phyloP scores from a whole-genome alignment of 2,888 invertebrate species.

The Drosophila tripunctata region DNA sequence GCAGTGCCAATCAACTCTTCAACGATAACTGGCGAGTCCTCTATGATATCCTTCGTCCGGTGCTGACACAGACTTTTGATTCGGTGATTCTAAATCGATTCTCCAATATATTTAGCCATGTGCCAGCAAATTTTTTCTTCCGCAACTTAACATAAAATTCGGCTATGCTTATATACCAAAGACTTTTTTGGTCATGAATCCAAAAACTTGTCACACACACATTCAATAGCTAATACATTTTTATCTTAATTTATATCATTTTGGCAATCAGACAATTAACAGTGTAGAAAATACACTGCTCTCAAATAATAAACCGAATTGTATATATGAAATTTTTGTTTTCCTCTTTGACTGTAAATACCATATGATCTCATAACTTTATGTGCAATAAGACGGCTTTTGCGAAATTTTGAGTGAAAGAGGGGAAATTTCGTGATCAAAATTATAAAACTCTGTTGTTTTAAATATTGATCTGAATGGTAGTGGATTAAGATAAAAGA shows the following conservation, averaged over 20 bases:
- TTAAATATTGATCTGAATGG: too few species aligned
- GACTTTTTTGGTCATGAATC: not conserved
- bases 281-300: not conserved
- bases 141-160: too few species aligned
- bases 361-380: too few species aligned
- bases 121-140: constrained; percentile 88
- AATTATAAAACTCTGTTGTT: too few species aligned
- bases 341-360: too few species aligned
- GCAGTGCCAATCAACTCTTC: constrained; percentile 88
- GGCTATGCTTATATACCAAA: not conserved
- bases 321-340: too few species aligned
- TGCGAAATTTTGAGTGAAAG: too few species aligned
- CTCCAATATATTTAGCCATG: constrained; percentile 87
- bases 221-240: constrained; percentile 9
- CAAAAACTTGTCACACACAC: not conserved
- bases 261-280: not conserved
- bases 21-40: constrained; percentile 89
- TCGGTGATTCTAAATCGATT: constrained; percentile 87
- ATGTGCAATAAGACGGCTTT: too few species aligned
- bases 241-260: not conserved
- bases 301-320: not conserved
- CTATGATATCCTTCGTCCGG: constrained; percentile 88
- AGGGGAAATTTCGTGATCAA: too few species aligned
- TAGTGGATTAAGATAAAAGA: too few species aligned
- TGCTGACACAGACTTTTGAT: constrained; percentile 88